Base-by-base conservation (phyloP, 2,797 vertebrate genomes). In the Mus spretus region DNA sequence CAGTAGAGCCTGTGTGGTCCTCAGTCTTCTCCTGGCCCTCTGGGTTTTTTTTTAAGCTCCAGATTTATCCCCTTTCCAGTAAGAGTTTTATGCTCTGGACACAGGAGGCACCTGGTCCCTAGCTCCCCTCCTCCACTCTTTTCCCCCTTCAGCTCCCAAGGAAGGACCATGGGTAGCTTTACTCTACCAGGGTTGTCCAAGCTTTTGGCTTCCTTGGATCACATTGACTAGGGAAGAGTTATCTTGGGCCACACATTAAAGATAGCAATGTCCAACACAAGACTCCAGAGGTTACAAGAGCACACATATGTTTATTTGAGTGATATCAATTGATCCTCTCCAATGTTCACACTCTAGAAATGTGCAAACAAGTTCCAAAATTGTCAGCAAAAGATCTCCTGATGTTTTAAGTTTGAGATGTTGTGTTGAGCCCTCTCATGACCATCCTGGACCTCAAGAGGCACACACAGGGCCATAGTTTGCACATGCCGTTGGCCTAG, bases 141-240 rank as follows among this genome's bases (percentile, higher is more conserved):
- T 2, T 53, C 44, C 4, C n/a, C 31, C 37, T 31, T 53, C 15
- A 2, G 9, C 65, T 53, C 67, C 82, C 53, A 24, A 6, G 31
- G 7, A 78, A 0, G 28, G 31, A 13, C 1, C 14, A 1, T 6
- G 1, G 0, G 12, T 14, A 57, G 26, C 10, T 65, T 70, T 1
- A 5, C n/a, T 31, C 31, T 7, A 11, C 7, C 50, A 79, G 1
- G 47, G 8, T 55, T 55, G 34, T 1, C 2, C 22, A n/a, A 6
- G 7, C n/a, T 31, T 72, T 87, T 44, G 70, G 24, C 24, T 74
- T 31, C n/a, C 70, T 74, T 31, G 26, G 26, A 55, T 8, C 50
- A 12, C 67, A 87, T 28, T 37, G 26, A 7, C 31, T 17, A 59
- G 14, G 34, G 50, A 55, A 87, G 34, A 19, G 75, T 55, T 31